Conservation (phyloP, 2,113 vertebrate genomes). For the Cryptotis parvus region DNA sequence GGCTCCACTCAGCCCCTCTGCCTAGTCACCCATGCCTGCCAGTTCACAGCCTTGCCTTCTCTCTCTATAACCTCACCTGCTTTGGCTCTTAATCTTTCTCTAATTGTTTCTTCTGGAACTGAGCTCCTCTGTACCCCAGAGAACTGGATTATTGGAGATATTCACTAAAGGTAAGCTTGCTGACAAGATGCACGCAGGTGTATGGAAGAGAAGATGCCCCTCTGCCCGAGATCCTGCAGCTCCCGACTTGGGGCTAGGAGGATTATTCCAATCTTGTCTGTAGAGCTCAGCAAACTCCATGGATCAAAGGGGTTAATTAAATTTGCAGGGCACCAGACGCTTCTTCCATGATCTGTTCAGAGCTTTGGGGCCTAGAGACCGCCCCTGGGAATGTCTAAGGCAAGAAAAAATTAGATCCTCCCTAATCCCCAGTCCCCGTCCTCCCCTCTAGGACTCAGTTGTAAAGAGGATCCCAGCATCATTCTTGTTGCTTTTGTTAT, state of each 20-base stretch:
- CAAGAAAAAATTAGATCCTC: slow-evolving; percentile 14
- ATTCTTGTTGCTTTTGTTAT: too few relatives aligned
- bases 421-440: not conserved
- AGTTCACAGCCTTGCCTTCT: not conserved
- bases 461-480: not conserved
- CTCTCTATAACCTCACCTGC: not conserved
- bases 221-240: not conserved
- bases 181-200: not conserved
- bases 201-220: not conserved
- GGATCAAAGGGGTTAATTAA: slow-evolving; percentile 33
- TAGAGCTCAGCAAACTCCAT: slow-evolving; percentile 1
- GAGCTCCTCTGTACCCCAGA: not conserved
- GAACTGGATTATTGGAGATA: not conserved
- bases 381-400: not conserved
- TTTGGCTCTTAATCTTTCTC: not conserved
- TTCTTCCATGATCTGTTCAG: not conserved
- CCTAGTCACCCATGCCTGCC: not conserved
- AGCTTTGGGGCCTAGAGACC: not conserved
- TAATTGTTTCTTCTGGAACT: not conserved
- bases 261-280: not conserved
- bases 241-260: not conserved
- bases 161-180: not conserved
- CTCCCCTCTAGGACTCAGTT: not conserved
- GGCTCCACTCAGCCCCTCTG: not conserved
- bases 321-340: not conserved